phyloP scores from a whole-genome alignment of 2,888 invertebrate species.

The Acrobasis repandana region DNA sequence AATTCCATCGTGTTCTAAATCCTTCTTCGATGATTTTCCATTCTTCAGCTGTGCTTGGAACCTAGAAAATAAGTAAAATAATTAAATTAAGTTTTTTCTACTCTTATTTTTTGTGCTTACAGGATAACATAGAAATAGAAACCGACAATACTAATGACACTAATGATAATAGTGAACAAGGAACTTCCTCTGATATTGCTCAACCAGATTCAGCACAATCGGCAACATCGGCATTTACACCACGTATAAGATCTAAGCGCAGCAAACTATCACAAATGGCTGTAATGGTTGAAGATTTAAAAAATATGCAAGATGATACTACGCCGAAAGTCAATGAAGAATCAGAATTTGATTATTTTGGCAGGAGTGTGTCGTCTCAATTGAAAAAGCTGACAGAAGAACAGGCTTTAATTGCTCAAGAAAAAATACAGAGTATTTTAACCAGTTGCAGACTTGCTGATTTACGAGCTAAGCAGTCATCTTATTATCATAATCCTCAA shows the following conservation, averaged over 20 bases:
- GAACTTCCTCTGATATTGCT: too few species aligned
- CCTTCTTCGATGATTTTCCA: slow-evolving; percentile 3
- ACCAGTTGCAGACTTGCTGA: slow-evolving; percentile 6
- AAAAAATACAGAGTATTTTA: slow-evolving; percentile 35
- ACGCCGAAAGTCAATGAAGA: neutral
- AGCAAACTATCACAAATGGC: slow-evolving; percentile 13
- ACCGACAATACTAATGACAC: too few species aligned
- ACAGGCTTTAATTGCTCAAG: slow-evolving; percentile 35
- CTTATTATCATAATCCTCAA: too few species aligned
- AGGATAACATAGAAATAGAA: too few species aligned
- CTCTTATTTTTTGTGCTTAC: too few species aligned
- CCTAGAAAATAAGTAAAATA: neutral
- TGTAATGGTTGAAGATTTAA: neutral
- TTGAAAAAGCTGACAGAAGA: slow-evolving; percentile 33
- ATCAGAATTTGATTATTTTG: slow-evolving; percentile 30
- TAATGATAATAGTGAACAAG: too few species aligned
- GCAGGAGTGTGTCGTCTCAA: slow-evolving; percentile 32
- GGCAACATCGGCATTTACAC: too few species aligned
- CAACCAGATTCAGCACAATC: too few species aligned
- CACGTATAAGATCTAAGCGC: slow-evolving; percentile 2
- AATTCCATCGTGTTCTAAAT: neutral
- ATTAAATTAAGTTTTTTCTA: too few species aligned
- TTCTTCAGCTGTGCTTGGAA: neutral
- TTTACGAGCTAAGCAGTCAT: too few species aligned
- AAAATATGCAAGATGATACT: too few species aligned